Percentiles rank a stretch among this genome's conserved stretches.
Conservation (phyloP, 2,113 vertebrate species). For the Pelmatolapia mariae region DNA sequence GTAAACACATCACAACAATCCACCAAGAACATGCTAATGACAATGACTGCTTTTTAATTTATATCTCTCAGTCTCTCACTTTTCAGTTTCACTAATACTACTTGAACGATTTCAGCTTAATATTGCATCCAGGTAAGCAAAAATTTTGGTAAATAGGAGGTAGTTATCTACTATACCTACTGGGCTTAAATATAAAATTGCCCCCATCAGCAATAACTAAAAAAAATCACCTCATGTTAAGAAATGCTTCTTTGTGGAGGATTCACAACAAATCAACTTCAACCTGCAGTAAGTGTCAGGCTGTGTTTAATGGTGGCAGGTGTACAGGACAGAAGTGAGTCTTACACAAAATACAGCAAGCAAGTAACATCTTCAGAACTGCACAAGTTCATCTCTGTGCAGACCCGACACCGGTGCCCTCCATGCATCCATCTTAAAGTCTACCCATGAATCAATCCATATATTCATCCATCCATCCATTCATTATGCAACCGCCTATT, state of each 20-base stretch:
- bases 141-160: background rate
- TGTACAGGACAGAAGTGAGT: background rate
- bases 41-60: constrained; percentile 44
- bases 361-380: background rate
- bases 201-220: background rate
- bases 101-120: background rate
- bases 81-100: background rate
- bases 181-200: background rate
- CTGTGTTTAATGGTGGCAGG: background rate
- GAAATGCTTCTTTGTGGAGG: background rate
- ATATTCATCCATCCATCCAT: constrained; percentile 30
- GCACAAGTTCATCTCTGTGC: constrained; percentile 10
- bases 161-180: background rate
- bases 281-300: background rate
- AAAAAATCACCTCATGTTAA: background rate
- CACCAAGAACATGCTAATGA: constrained; percentile 56
- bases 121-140: background rate
- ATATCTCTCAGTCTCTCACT: background rate
- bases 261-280: background rate
- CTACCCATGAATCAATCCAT: constrained; percentile 26
- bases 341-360: background rate
- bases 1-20: constrained; percentile 56
- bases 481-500: constrained; percentile 26
- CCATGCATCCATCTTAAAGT: background rate
- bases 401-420: background rate